Evolutionary conservation across 2,888 invertebrate genomes (phyloP).

Genomic region (Reticulitermes lucifugus): DNA sequence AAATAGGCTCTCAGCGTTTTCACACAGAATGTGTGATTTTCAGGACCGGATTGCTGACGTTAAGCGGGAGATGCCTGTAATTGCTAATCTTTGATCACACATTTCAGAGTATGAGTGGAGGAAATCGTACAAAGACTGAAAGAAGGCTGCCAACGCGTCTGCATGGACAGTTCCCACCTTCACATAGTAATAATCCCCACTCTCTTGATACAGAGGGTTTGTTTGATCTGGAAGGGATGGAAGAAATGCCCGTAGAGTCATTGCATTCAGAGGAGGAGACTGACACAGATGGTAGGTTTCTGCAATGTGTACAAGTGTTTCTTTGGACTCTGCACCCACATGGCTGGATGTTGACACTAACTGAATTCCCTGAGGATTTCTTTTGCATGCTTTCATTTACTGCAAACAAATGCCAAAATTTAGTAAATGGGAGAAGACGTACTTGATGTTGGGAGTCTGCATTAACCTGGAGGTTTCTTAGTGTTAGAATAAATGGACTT

Average conservation of each 20-base stretch:
- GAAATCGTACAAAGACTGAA: slow-evolving; percentile 41
- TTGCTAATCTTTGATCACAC: not conserved
- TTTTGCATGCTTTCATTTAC: too few species aligned
- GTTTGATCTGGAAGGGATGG: slow-evolving; percentile 83
- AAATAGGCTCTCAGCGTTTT: too few species aligned
- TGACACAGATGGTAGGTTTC: slow-evolving; percentile 77
- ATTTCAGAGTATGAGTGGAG: slow-evolving; percentile 20
- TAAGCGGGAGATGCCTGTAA: not conserved
- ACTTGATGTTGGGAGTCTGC: too few species aligned
- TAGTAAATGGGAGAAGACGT: too few species aligned
- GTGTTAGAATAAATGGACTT: too few species aligned
- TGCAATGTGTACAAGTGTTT: not conserved
- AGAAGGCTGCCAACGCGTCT: slow-evolving; percentile 43
- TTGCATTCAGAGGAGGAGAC: slow-evolving; percentile 69
- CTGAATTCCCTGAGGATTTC: too few species aligned
- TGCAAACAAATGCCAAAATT: too few species aligned
- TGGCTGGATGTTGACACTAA: too few species aligned
- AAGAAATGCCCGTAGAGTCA: slow-evolving; percentile 61
- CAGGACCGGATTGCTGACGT: too few species aligned
- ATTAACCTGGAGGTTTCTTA: too few species aligned
- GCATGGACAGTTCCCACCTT: slow-evolving; percentile 25
- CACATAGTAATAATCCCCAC: slow-evolving; percentile 36
- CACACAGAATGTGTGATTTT: too few species aligned
- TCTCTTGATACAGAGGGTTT: slow-evolving; percentile 76
- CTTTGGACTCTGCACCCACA: not conserved